Evolutionary conservation across 2,797 vertebrate species (phyloP).

Genomic region (Coluber constrictor): DNA sequence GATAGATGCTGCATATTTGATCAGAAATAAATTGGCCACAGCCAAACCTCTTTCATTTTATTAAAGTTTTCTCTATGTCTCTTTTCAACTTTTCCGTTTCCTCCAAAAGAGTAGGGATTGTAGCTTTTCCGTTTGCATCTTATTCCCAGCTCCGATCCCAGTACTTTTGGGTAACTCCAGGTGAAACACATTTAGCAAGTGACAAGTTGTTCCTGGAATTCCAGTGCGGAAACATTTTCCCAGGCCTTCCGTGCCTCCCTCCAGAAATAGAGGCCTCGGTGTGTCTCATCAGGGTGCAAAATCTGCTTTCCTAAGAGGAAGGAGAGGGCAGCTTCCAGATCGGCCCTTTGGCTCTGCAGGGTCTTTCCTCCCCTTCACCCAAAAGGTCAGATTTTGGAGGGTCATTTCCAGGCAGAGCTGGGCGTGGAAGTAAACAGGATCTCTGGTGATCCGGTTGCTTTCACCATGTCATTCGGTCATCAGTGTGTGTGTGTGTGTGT

Average conservation of each 20-base stretch:
- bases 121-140: constrained; percentile 46
- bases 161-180: constrained; percentile 47
- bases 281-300: constrained; percentile 33
- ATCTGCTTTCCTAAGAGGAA: constrained; percentile 62
- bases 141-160: not conserved
- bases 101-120: constrained; percentile 40
- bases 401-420: constrained; percentile 60
- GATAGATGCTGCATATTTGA: constrained; percentile 10
- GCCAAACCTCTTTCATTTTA: constrained; percentile 32
- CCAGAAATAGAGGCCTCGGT: constrained; percentile 45
- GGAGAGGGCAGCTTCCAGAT: constrained; percentile 62
- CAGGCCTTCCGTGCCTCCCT: constrained; percentile 57
- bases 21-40: not conserved
- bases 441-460: constrained; percentile 59
- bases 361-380: constrained; percentile 54
- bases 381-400: constrained; percentile 62
- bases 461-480: constrained; percentile 69
- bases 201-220: constrained; percentile 54
- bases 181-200: constrained; percentile 53
- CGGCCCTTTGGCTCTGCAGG: constrained; percentile 61
- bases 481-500: constrained; percentile 22
- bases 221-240: constrained; percentile 54
- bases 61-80: not conserved
- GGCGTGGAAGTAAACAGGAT: constrained; percentile 59
- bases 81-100: constrained; percentile 39